phyloP scores from a whole-genome alignment of 1,140 invertebrate genomes.

The Tetramorium simillimum region DNA sequence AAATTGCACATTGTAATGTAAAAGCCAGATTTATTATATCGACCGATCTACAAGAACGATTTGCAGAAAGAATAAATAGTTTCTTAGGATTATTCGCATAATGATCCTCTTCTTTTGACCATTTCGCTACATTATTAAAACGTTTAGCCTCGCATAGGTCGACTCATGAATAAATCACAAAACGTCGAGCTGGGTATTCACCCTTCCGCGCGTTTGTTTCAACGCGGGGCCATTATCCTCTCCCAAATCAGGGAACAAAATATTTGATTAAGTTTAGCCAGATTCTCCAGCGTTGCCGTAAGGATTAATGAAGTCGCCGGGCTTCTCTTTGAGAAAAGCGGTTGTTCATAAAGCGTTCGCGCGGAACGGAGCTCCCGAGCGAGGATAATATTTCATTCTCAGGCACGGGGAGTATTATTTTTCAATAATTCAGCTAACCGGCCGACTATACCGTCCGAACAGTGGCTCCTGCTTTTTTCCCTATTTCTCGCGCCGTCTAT shows the following conservation, averaged over 20 bases:
- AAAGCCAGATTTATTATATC: background rate
- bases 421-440: slow-evolving; percentile 79
- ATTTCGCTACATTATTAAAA: background rate
- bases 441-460: slow-evolving; percentile 77
- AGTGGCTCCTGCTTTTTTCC: slow-evolving; percentile 70
- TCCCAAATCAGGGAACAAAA: background rate
- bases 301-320: slow-evolving; percentile 21
- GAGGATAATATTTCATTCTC: slow-evolving; percentile 83
- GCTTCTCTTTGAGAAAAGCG: slow-evolving; percentile 18
- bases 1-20: background rate
- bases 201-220: background rate
- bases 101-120: background rate
- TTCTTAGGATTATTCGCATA: background rate
- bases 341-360: slow-evolving; percentile 43
- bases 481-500: slow-evolving; percentile 67
- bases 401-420: slow-evolving; percentile 80
- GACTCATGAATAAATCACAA: background rate
- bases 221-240: background rate
- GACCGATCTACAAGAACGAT: background rate
- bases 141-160: background rate
- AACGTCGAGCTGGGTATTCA: background rate
- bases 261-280: slow-evolving; percentile 24
- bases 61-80: background rate
- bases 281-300: background rate
- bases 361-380: slow-evolving; percentile 30